phyloP scores from a whole-genome alignment of 2,797 vertebrate genomes.

The Enteromius argenteus region DNA sequence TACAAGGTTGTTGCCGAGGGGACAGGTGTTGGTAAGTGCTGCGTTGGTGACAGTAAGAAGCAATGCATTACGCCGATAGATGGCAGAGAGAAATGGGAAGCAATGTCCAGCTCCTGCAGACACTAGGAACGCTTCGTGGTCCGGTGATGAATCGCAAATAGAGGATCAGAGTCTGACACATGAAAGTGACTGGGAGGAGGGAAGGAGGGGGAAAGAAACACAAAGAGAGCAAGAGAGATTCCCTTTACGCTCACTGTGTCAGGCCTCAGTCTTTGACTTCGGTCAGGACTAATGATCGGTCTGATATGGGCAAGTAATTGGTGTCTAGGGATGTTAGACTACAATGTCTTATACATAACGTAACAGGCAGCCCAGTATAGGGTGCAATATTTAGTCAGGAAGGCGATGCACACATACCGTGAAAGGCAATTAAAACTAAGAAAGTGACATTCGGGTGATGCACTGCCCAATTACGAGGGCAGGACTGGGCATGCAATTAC shows the following conservation, averaged over 20 bases:
- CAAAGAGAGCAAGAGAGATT: slow-evolving; percentile 29
- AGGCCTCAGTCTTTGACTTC: slow-evolving; percentile 44
- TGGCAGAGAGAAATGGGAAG: slow-evolving; percentile 3
- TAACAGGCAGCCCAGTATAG: slow-evolving; percentile 17
- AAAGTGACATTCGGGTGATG: slow-evolving; percentile 37
- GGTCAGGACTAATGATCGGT: slow-evolving; percentile 40
- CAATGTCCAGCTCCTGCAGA: slow-evolving; percentile 47
- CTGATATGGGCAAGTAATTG: slow-evolving; percentile 50
- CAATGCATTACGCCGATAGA: slow-evolving; percentile 38
- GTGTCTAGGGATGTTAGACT: slow-evolving; percentile 44
- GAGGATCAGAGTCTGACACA: slow-evolving; percentile 43
- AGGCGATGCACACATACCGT: slow-evolving; percentile 12
- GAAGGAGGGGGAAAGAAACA: slow-evolving; percentile 1
- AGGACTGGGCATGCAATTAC: slow-evolving; percentile 41
- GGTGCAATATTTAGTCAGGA: slow-evolving; percentile 23
- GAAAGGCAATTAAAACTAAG: slow-evolving; percentile 50
- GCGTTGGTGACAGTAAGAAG: slow-evolving; percentile 46
- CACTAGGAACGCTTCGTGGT: slow-evolving; percentile 30
- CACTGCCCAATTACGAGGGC: slow-evolving; percentile 38
- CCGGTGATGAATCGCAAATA: slow-evolving; percentile 52
- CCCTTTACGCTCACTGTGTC: slow-evolving; percentile 22
- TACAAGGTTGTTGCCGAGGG: slow-evolving; percentile 51
- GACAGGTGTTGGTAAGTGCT: slow-evolving; percentile 50
- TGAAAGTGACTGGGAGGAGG: slow-evolving; percentile 49
- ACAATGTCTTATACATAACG: slow-evolving; percentile 42